Percentiles rank a stretch among this genome's conserved stretches.
Conservation (phyloP, 2,888 invertebrate species). For the Andricus quercusramuli region DNA sequence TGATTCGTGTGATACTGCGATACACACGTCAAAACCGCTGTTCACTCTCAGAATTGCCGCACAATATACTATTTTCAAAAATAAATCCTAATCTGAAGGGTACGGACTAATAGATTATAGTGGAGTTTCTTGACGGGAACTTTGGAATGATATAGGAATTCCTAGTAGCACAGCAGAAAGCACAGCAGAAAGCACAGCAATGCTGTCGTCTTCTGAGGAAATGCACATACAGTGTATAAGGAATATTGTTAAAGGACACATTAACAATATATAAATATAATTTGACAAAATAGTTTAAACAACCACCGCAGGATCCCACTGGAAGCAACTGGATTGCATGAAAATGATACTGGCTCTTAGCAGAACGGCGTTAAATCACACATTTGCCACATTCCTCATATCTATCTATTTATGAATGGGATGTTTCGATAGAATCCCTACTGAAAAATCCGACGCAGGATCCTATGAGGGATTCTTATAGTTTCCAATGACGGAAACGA, state of each 20-base stretch:
- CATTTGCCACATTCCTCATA: not conserved
- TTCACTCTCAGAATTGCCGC: too few species aligned
- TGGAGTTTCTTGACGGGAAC: not conserved
- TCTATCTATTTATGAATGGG: not conserved
- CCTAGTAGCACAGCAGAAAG: not conserved
- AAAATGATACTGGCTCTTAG: too few species aligned
- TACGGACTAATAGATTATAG: not conserved
- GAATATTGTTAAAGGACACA: conserved; percentile 57
- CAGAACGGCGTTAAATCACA: not conserved
- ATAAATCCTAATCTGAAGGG: not conserved
- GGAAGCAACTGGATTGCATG: too few species aligned
- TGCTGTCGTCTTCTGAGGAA: conserved; percentile 18
- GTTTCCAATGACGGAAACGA: too few species aligned
- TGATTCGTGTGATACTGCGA: too few species aligned
- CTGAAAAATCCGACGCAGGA: too few species aligned
- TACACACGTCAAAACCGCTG: too few species aligned
- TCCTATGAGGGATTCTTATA: too few species aligned
- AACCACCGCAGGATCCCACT: too few species aligned
- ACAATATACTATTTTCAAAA: not conserved
- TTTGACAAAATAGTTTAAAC: too few species aligned
- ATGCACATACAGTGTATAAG: conserved; percentile 55
- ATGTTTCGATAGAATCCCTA: too few species aligned
- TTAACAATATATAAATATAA: conserved; percentile 37
- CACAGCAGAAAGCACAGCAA: not conserved
- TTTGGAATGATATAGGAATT: not conserved